phyloP scores from a whole-genome alignment of 2,797 vertebrate species.

The Poliocrania exsul region DNA sequence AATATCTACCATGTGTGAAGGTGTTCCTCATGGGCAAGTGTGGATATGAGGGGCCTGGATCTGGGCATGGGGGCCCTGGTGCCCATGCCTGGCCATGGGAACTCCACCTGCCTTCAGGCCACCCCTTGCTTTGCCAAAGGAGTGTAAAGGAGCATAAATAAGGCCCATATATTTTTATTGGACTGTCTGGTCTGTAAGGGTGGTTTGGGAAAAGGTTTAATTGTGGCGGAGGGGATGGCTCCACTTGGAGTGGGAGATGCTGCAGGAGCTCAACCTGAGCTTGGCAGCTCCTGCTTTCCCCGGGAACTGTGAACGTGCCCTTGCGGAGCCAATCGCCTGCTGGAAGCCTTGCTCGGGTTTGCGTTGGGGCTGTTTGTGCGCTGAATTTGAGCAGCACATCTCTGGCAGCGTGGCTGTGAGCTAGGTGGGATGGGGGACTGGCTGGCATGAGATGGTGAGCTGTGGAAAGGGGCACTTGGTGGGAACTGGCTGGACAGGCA shows the following conservation, averaged over 20 bases:
- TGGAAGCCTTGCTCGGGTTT: background rate
- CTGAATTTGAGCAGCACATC: background rate
- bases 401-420: accelerated
- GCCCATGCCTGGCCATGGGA: accelerated
- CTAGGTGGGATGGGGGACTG: accelerated
- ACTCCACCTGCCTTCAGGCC: background rate
- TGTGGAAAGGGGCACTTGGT: background rate
- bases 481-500: accelerated
- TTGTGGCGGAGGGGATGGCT: background rate
- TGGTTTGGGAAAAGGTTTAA: background rate
- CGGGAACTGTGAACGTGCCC: background rate
- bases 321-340: background rate
- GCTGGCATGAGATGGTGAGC: accelerated
- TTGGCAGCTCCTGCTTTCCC: background rate
- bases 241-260: background rate
- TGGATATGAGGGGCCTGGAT: background rate
- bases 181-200: background rate
- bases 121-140: background rate
- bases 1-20: background rate
- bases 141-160: background rate
- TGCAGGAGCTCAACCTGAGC: background rate
- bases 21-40: accelerated
- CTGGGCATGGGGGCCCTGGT: background rate
- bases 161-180: background rate
- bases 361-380: background rate